These are phyloP conservation scores for Calameuta filiformis DNA, from an alignment of 2,888 invertebrate genomes.

Conservation along the genomic window DNA sequence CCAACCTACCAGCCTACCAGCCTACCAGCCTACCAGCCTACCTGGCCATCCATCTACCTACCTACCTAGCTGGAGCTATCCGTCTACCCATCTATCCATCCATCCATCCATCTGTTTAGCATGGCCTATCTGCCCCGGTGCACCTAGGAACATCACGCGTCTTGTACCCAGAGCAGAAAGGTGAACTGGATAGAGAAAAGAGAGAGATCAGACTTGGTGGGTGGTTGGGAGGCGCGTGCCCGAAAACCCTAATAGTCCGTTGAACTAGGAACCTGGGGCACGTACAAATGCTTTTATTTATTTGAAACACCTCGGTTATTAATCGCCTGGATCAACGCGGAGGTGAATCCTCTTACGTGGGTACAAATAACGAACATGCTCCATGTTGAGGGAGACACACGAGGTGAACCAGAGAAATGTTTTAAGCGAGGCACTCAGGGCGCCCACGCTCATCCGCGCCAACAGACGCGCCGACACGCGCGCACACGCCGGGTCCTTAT, in stretches of 20 bases:
- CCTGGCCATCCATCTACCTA: too few relatives aligned
- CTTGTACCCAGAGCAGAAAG: too few relatives aligned
- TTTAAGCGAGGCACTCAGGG: slow-evolving; percentile 59
- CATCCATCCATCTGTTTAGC: too few relatives aligned
- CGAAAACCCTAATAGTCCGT: not conserved
- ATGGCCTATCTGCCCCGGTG: too few relatives aligned
- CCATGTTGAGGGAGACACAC: slow-evolving; percentile 43
- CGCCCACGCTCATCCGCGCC: slow-evolving; percentile 57
- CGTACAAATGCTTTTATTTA: slow-evolving; percentile 61
- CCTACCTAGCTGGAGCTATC: too few relatives aligned
- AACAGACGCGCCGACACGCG: slow-evolving; percentile 63
- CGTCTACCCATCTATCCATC: too few relatives aligned
- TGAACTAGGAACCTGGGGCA: too few relatives aligned
- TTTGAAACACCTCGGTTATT: slow-evolving; percentile 63
- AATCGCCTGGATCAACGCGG: slow-evolving; percentile 53
- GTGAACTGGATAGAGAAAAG: not conserved
- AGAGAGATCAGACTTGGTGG: not conserved
- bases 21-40: not conserved
- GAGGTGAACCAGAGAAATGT: slow-evolving; percentile 63
- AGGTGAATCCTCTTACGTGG: slow-evolving; percentile 50
- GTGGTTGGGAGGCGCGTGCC: slow-evolving; percentile 3
- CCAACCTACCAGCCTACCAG: not conserved
- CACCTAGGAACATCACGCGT: too few relatives aligned
- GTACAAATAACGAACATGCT: slow-evolving; percentile 64
- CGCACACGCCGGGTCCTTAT: slow-evolving; percentile 58